A percentile compares a stretch with the other conserved stretches of the same genome.
phyloP scores from a whole-genome alignment of 2,888 invertebrate genomes.

The Drosophila cyrtoloma region DNA sequence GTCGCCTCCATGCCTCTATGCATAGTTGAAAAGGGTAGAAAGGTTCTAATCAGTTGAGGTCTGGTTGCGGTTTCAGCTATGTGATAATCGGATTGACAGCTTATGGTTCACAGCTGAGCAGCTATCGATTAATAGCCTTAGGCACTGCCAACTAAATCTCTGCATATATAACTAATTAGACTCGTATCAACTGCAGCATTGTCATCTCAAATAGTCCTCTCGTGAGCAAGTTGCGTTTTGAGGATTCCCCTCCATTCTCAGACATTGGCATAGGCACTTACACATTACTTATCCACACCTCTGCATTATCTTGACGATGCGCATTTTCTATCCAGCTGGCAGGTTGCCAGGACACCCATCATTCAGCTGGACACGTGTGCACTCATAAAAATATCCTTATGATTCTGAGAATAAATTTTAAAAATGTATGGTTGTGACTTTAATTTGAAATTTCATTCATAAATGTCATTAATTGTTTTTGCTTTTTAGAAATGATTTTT shows the following conservation, averaged over 20 bases:
- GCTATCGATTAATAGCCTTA: slow-evolving; percentile 1
- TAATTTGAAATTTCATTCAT: background rate
- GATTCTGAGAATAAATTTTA: background rate
- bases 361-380: slow-evolving; percentile 55
- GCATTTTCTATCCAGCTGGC: slow-evolving; percentile 19
- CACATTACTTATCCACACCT: slow-evolving; percentile 44
- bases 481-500: background rate
- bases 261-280: slow-evolving; percentile 29
- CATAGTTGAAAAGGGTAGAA: slow-evolving; percentile 66
- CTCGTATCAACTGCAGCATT: background rate
- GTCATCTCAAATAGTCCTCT: background rate
- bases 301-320: slow-evolving; percentile 38
- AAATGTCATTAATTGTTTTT: background rate
- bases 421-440: background rate
- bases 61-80: slow-evolving; percentile 18
- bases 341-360: slow-evolving; percentile 1
- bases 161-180: slow-evolving; percentile 21
- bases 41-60: slow-evolving; percentile 31
- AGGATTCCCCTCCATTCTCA: slow-evolving; percentile 15
- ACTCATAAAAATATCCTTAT: background rate
- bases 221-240: background rate
- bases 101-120: slow-evolving; percentile 12
- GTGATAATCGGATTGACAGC: slow-evolving; percentile 58
- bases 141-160: background rate
- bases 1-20: slow-evolving; percentile 40